phyloP scores from a whole-genome alignment of 2,113 vertebrate species.

The Motacilla tschutschensis region DNA sequence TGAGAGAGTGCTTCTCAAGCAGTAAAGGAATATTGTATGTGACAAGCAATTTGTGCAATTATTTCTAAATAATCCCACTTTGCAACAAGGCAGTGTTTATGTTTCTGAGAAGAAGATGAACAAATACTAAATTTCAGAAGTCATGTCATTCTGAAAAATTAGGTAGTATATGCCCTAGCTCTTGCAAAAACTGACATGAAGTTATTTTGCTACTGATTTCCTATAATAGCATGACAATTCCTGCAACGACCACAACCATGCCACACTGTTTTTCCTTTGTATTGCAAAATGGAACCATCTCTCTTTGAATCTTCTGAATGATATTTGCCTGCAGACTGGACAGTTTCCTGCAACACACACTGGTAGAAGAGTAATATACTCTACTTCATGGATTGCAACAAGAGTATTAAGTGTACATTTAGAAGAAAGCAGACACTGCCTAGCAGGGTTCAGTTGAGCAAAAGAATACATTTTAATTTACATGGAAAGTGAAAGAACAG shows the following conservation, averaged over 20 bases:
- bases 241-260: neutral
- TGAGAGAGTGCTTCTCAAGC: conserved; percentile 32
- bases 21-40: conserved; percentile 18
- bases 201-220: neutral
- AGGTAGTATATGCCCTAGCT: neutral
- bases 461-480: neutral
- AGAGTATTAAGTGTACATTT: neutral
- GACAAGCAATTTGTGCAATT: conserved; percentile 33
- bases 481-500: neutral
- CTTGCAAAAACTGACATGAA: neutral
- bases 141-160: neutral
- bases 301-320: neutral
- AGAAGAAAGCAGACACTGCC: neutral
- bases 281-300: neutral
- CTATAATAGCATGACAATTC: neutral
- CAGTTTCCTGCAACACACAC: neutral
- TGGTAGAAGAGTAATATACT: neutral
- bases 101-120: neutral
- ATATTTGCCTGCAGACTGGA: neutral
- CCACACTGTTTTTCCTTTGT: neutral
- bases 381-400: neutral
- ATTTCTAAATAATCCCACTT: conserved; percentile 35
- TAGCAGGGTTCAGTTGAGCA: neutral
- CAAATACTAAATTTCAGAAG: neutral
- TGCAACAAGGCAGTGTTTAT: neutral